A percentile compares a stretch with the other conserved stretches of the same genome.
Evolutionary conservation across 2,888 invertebrate genomes (phyloP).

Genomic region (Mongoloraphidia duomilia): DNA sequence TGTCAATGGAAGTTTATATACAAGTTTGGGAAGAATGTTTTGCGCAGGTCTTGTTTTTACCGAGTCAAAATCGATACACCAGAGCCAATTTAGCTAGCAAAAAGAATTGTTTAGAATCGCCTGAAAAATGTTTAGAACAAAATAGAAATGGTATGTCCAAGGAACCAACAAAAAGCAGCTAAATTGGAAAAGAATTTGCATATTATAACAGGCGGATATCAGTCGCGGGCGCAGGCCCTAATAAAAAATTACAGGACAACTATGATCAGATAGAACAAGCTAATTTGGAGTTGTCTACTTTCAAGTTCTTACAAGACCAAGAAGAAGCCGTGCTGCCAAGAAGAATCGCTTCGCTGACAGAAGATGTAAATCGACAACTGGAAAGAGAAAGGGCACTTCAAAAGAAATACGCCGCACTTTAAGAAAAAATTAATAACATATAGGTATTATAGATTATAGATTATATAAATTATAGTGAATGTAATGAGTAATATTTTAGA

Average conservation of each 20-base stretch:
- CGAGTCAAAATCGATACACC: conserved; percentile 84
- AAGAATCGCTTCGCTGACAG: conserved; percentile 75
- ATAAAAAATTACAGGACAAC: conserved; percentile 81
- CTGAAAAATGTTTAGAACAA: conserved; percentile 81
- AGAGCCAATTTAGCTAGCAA: conserved; percentile 89
- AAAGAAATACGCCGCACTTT: conserved; percentile 62
- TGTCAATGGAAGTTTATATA: conserved; percentile 78
- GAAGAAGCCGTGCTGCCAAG: conserved; percentile 84
- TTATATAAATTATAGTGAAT: too few relatives aligned
- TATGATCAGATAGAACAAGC: conserved; percentile 85
- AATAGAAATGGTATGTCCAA: conserved; percentile 92
- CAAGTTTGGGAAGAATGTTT: conserved; percentile 98
- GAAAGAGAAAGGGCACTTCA: conserved; percentile 84
- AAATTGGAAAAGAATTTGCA: conserved; percentile 96
- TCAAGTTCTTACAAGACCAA: conserved; percentile 76
- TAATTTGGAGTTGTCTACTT: conserved; percentile 80
- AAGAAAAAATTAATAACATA: too few relatives aligned
- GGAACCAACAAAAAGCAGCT: conserved; percentile 89
- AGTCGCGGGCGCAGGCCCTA: conserved; percentile 59
- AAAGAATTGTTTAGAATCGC: conserved; percentile 88
- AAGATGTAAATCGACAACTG: conserved; percentile 84
- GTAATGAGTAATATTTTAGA: too few relatives aligned
- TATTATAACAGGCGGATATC: conserved; percentile 87
- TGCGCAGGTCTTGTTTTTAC: conserved; percentile 80
- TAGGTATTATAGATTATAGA: too few relatives aligned